Evolutionary conservation across 2,113 vertebrate species (phyloP), one percentile per base, ranked within the genome.

Genomic region (Pongo abelii): DNA sequence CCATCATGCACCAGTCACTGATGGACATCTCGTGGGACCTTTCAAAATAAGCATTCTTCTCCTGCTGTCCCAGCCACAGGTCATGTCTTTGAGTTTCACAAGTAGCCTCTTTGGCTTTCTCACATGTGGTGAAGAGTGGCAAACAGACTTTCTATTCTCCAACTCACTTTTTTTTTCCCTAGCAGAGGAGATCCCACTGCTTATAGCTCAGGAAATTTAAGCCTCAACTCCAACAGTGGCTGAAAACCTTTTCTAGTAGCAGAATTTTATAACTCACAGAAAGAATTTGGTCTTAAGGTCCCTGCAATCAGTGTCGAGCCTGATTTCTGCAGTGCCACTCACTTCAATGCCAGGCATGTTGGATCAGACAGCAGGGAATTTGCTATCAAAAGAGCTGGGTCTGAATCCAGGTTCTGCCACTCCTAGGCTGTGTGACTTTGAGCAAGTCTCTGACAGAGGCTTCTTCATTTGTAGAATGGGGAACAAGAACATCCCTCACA

Each of bases 131-230:
- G 27, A 96, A 35, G 38, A 81, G 43, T 22, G 46, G 20, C 25
- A 23, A 84, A 46, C n/a, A 46, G 25, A 35, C 11, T 93, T n/a
- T 48, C 64, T 84, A 46, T 52, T 50, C 20, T 75, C 91, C 35
- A 84, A 75, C 43, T 90, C 61, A 8, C 23, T 74, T 78, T 79
- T 80, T 86, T n/a, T 46, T 89, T 96, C 52, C 61, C 32, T 78
- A 32, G 18, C 43, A 79, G 38, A 93, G 27, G 55, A 95, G 32
- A 85, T 27, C 9, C 52, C 80, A 90, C 27, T 64, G 69, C 57
- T 80, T 55, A 46, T 8, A 74, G n/a, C 52, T 91, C 46, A 97
- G 64, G 74, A 79, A 84, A 97, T 77, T 43, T 85, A 94, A 83
- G 32, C 59, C 38, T 52, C 67, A 91, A 14, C 22, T 84, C 52